Evolutionary conservation across 2,888 invertebrate genomes (phyloP).

Genomic region (Resseliella maxima): DNA sequence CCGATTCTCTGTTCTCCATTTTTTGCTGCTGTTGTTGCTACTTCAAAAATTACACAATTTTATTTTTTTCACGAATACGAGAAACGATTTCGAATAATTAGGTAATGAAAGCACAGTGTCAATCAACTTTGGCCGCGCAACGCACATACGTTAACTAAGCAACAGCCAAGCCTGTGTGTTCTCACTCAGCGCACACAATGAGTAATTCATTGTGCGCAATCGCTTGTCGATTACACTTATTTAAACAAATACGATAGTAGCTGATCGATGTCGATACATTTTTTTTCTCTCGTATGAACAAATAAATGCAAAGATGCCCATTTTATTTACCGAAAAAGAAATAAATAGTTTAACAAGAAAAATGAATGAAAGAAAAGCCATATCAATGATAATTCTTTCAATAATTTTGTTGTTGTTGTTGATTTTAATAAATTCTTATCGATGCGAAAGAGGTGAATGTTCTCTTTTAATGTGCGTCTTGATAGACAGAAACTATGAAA

Average conservation of each 20-base stretch:
- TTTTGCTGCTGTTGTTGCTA: background rate
- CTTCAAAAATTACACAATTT: conserved; percentile 36
- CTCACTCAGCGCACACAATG: background rate
- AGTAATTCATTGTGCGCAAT: conserved; percentile 36
- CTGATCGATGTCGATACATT: background rate
- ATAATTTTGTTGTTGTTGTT: too few species aligned
- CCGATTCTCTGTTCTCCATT: background rate
- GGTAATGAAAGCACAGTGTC: conserved; percentile 53
- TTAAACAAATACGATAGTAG: background rate
- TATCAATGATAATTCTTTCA: background rate
- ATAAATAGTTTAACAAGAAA: background rate
- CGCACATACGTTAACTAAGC: background rate
- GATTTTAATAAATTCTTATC: background rate
- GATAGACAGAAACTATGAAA: background rate
- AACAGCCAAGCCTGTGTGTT: background rate
- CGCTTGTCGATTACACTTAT: background rate
- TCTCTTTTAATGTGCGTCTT: background rate
- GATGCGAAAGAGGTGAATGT: conserved; percentile 5
- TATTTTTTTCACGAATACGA: conserved; percentile 49
- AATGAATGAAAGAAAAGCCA: too few species aligned
- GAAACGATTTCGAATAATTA: conserved; percentile 33
- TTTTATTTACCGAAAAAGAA: background rate
- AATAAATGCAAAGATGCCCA: conserved; percentile 1
- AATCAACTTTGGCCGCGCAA: conserved; percentile 34
- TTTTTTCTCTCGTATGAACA: background rate